These are phyloP conservation scores for Cyphomyrmex costatus DNA, from an alignment of 1,140 invertebrate genomes.

Conservation along the genomic window DNA sequence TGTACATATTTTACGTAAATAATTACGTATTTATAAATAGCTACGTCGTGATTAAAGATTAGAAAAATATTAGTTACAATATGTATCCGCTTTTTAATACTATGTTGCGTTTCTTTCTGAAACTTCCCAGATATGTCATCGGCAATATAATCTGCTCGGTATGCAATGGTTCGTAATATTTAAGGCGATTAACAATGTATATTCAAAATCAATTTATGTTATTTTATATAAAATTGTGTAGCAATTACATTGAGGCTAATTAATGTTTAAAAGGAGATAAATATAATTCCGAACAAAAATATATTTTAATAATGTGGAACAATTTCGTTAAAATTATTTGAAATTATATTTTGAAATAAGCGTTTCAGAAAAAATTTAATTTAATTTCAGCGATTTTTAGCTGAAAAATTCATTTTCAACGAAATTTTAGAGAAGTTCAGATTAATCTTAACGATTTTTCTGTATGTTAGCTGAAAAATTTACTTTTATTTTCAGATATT, in stretches of 20 bases:
- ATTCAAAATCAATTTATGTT: background rate
- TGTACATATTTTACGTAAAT: constrained; percentile 1
- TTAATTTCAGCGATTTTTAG: too few relatives aligned
- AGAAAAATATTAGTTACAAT: background rate
- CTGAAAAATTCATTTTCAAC: too few relatives aligned
- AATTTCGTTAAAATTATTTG: too few relatives aligned
- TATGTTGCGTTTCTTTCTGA: constrained; percentile 46
- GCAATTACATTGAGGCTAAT: background rate
- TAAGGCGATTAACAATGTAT: constrained; percentile 29
- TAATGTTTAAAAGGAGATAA: constrained; percentile 1
- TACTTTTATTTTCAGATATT: too few relatives aligned
- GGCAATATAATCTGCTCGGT: constrained; percentile 52
- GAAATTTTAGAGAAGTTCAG: too few relatives aligned
- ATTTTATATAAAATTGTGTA: background rate
- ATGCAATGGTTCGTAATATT: constrained; percentile 49
- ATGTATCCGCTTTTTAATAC: constrained; percentile 37
- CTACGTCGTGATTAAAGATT: constrained; percentile 5
- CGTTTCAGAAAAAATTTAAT: too few relatives aligned
- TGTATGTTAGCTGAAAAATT: too few relatives aligned
- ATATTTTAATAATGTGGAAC: background rate
- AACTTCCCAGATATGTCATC: constrained; percentile 52
- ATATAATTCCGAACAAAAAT: background rate
- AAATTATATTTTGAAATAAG: too few relatives aligned
- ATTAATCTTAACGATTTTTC: too few relatives aligned
- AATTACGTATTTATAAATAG: background rate